phyloP scores from a whole-genome alignment of 2,888 invertebrate genomes.

The Ashinkailepas kermadecensis region DNA sequence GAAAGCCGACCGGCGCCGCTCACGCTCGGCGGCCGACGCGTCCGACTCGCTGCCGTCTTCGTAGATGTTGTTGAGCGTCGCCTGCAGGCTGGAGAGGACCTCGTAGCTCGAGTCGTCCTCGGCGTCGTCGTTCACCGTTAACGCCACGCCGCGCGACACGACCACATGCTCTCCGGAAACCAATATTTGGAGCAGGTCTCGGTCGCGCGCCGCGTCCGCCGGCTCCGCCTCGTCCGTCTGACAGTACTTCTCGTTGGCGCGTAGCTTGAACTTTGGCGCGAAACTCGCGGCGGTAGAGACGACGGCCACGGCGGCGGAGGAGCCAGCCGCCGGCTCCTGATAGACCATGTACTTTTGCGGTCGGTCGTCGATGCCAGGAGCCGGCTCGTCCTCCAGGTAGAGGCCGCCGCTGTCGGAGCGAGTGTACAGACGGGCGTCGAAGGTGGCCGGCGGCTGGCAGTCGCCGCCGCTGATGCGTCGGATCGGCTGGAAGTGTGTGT shows the following conservation, averaged over 20 bases:
- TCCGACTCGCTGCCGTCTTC: constrained; percentile 17
- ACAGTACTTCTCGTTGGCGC: constrained; percentile 50
- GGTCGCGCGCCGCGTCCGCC: constrained; percentile 17
- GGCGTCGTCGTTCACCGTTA: neutral
- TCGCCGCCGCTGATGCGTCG: constrained; percentile 49
- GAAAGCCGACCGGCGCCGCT: constrained; percentile 2
- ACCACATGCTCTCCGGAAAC: constrained; percentile 12
- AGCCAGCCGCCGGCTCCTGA: constrained; percentile 41
- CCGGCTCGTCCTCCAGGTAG: constrained; percentile 49
- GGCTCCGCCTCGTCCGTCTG: constrained; percentile 47
- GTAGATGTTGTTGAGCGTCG: constrained; percentile 10
- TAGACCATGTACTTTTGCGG: constrained; percentile 45
- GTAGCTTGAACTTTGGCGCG: constrained; percentile 61
- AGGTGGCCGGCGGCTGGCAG: constrained; percentile 63
- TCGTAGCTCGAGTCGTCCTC: constrained; percentile 17
- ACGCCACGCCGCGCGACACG: neutral
- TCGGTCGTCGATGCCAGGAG: constrained; percentile 34
- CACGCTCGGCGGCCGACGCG: neutral
- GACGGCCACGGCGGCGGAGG: too few relatives aligned
- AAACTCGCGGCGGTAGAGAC: constrained; percentile 39
- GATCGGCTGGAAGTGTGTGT: constrained; percentile 78
- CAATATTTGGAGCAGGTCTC: constrained; percentile 21
- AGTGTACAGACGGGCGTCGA: constrained; percentile 53
- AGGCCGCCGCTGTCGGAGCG: constrained; percentile 57
- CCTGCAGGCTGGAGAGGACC: constrained; percentile 10